Base-by-base conservation (phyloP, 2,888 invertebrate genomes). In the Zootermopsis nevadensis region DNA sequence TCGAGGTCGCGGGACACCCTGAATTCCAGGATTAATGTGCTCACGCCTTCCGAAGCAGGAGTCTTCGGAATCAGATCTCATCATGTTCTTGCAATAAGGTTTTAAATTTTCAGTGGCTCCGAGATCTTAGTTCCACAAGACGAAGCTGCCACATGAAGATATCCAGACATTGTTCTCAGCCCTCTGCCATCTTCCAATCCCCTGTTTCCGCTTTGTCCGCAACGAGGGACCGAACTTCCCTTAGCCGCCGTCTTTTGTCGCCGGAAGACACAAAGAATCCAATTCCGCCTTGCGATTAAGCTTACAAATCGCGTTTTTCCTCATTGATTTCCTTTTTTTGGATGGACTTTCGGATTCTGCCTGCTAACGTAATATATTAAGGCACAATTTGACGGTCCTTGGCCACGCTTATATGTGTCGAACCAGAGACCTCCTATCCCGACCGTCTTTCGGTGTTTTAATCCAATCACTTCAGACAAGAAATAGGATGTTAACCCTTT, bases 121-220 rank as follows among this genome's bases (percentile, higher is more conserved):
- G 53, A 6, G 8, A 10, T 15, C 27, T 67, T 33, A 69, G 33
- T 69, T 69, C 22, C 69, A 27, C 27, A 4, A 66, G 27, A 66
- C 27, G 66, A 66, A 66, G 66, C 66, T 69, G 33, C 33, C 27
- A 10, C 33, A 0, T 27, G 6, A 30, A 27, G 10, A 8, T 27
- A 8, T 27, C 31, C 24, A 3, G 6, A n/a, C 67, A 30, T 27
- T 67, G 67, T 67, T n/a, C 60, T 27, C 60, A 19, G 24, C 27
- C 60, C 76, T 38, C 76, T 42, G 27, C 35, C 48, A 48, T 48
- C 48, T 12, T 48, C 66, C 66, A 66, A 7, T 24, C 66, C 76
- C 76, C 42, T 30, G n/a, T 35, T 53, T 55, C 33, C 55, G 30
- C 31, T 31, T 55, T 77, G 77, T 77, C 31, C 55, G 31, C 77